Base-by-base conservation (phyloP, 1,140 invertebrate genomes). In the Laupala kohalensis region DNA sequence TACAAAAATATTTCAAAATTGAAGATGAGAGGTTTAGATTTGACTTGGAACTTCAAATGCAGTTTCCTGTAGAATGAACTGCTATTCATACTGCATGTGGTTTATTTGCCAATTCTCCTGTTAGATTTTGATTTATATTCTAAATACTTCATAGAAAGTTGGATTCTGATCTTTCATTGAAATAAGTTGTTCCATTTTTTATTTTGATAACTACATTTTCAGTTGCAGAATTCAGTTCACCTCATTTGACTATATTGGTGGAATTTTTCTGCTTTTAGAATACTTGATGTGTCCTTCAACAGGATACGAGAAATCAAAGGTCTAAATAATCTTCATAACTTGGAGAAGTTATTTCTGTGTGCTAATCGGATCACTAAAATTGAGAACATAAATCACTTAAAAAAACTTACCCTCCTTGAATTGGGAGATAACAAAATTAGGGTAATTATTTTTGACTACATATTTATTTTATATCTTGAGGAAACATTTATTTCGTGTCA, bases 271-370 rank as follows among this genome's bases (percentile, higher is more conserved):
- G 70, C 77, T 84, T 86, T 72, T 80, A 96, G 93, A 78, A 84
- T 91, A 72, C 82, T 99, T 69, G 97, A 99, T 83, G 79, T 99
- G 63, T 99, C 96, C n/a, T 98, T 97, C 80, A 99, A 99, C 83
- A 89, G 96, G 69, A 89, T 99, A 13, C 89, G 86, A 76, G 90
- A 93, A 80, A 95, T 99, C 73, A 87, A 93, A 80, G 94, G 94
- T 73, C 78, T 99, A 64, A 87, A 90, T 2, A 88, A 88, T 63
- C 83, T 99, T 73, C 77, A 79, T 0, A 96, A 94, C 71, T 82
- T 99, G 73, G 86, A 91, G 75, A 97, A 95, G 77, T 80, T 99
- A 0, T 99, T 88, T 81, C 81, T 99, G 24, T 92, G 94, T 68
- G 93, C 96, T 13, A 99, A 99, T 80, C 95, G 91, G 82, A 94